Percentiles rank a stretch among this genome's conserved stretches.
These are phyloP conservation scores for Arothron firmamentum DNA, from an alignment of 2,113 vertebrate species.

Conservation along the genomic window DNA sequence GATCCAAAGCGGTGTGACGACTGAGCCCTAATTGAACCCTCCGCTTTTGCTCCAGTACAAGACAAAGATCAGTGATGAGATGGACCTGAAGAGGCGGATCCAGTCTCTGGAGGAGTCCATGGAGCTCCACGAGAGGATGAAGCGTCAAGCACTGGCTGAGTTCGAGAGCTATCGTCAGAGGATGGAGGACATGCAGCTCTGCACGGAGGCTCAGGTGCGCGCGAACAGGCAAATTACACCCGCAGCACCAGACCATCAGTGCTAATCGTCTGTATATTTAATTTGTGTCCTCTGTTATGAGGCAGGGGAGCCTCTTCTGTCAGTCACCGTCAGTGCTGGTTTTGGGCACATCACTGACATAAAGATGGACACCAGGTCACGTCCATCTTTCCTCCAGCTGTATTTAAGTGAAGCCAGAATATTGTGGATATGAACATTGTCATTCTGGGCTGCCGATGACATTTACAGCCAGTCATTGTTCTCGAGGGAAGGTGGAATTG, in stretches of 20 bases:
- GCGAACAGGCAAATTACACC: neutral
- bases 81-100: constrained; percentile 91
- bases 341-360: too few species aligned
- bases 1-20: too few species aligned
- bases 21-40: neutral
- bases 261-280: constrained; percentile 19
- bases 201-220: constrained; percentile 85
- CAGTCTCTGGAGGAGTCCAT: constrained; percentile 93
- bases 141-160: constrained; percentile 91
- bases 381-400: too few species aligned
- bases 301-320: constrained; percentile 1
- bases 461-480: too few species aligned
- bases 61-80: constrained; percentile 90
- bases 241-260: constrained; percentile 16
- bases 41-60: constrained; percentile 78
- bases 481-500: too few species aligned
- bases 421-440: too few species aligned
- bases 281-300: constrained; percentile 18
- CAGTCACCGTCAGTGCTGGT: too few species aligned
- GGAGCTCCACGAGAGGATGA: constrained; percentile 94
- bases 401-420: too few species aligned
- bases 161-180: constrained; percentile 94
- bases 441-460: too few species aligned
- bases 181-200: constrained; percentile 95
- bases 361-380: too few species aligned